Conservation (phyloP, 2,797 vertebrate genomes). For the Cyclura pinguis region DNA sequence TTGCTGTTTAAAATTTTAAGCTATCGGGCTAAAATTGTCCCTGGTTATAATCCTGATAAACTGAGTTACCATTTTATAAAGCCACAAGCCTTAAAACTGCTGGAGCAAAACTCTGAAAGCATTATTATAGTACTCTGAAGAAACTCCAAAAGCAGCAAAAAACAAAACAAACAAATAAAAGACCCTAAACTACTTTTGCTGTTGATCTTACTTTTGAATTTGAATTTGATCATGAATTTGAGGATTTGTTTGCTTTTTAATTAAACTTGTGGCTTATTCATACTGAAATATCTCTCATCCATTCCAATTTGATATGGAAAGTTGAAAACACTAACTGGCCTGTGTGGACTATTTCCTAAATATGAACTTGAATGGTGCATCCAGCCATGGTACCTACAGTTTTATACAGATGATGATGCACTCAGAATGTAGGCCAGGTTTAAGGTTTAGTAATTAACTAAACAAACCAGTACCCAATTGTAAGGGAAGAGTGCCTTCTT, state of each 20-base stretch:
- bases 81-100: neutral
- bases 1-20: neutral
- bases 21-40: neutral
- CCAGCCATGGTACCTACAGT: neutral
- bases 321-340: neutral
- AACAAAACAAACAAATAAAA: neutral
- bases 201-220: neutral
- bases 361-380: neutral
- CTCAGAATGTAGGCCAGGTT: too few species aligned
- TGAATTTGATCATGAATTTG: neutral
- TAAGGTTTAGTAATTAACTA: too few species aligned
- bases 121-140: neutral
- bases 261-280: too few species aligned
- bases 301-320: neutral
- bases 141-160: neutral
- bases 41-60: neutral
- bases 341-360: neutral
- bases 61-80: neutral
- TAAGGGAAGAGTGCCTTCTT: too few species aligned
- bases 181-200: neutral
- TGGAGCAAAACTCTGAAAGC: neutral
- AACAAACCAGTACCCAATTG: too few species aligned
- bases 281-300: too few species aligned
- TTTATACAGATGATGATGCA: neutral
- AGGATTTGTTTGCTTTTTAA: neutral